These are phyloP conservation scores for Torymus aiolomorphi DNA, from an alignment of 2,888 invertebrate species.

Conservation along the genomic window DNA sequence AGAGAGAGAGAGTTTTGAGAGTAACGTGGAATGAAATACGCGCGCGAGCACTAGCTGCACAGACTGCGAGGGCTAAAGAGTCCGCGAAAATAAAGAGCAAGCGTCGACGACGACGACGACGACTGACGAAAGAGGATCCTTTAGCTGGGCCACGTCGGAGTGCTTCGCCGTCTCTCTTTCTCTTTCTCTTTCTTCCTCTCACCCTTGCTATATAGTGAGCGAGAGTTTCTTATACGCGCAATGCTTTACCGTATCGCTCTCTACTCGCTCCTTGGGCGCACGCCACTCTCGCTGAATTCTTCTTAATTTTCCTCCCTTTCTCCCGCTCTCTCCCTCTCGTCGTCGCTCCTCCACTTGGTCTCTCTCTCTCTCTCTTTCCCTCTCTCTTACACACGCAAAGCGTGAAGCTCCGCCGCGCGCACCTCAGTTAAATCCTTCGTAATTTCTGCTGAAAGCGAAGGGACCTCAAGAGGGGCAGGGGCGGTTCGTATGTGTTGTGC, in stretches of 20 bases:
- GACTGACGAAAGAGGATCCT: conserved; percentile 35
- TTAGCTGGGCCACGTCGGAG: conserved; percentile 3
- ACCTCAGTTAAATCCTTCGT: neutral
- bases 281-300: conserved; percentile 18
- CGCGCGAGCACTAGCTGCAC: neutral
- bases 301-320: conserved; percentile 30
- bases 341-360: too few relatives aligned
- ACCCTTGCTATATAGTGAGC: neutral
- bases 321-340: too few relatives aligned
- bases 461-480: too few relatives aligned
- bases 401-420: neutral
- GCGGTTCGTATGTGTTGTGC: too few relatives aligned
- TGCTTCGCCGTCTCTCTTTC: neutral
- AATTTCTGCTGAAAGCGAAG: conserved; percentile 3
- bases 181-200: neutral
- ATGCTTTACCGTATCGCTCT: neutral
- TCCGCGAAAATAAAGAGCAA: conserved; percentile 47
- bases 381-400: too few relatives aligned
- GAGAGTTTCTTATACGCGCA: conserved; percentile 5
- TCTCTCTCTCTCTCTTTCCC: too few relatives aligned
- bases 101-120: conserved; percentile 6
- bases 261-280: neutral
- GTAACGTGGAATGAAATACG: neutral
- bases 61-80: conserved; percentile 16
- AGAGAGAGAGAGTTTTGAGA: neutral